phyloP scores from a whole-genome alignment of 2,113 vertebrate species.

The Pipra filicauda region DNA sequence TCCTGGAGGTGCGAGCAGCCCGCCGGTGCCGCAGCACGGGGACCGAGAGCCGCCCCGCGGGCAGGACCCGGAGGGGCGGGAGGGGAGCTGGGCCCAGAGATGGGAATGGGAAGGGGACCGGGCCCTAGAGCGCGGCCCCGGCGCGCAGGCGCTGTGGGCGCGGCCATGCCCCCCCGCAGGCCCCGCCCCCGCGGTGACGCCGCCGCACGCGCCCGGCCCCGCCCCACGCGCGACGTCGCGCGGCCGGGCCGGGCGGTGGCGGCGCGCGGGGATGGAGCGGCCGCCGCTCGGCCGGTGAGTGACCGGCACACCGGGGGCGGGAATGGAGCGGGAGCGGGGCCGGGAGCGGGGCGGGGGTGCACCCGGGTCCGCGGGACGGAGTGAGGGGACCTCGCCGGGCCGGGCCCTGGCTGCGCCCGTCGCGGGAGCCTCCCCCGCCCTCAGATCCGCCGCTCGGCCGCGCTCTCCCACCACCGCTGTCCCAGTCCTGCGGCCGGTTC shows the following conservation, averaged over 20 bases:
- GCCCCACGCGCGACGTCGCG: background rate
- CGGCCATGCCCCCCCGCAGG: too few relatives aligned
- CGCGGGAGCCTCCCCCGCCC: background rate
- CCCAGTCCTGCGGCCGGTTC: background rate
- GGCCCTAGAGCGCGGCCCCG: too few relatives aligned
- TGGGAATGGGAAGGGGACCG: too few relatives aligned
- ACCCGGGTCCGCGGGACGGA: background rate
- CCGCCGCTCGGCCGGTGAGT: background rate
- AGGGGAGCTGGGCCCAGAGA: too few relatives aligned
- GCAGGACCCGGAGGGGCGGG: too few relatives aligned
- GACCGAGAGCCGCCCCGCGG: background rate
- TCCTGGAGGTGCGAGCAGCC: background rate
- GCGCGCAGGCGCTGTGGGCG: background rate
- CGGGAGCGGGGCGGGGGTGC: background rate
- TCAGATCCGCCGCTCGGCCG: background rate
- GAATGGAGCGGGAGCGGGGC: background rate
- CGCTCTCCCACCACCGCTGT: background rate
- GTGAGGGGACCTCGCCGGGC: too few relatives aligned
- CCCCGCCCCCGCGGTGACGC: background rate
- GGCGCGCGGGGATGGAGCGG: background rate
- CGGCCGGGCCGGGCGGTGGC: background rate
- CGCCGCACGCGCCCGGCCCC: background rate
- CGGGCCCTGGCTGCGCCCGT: background rate
- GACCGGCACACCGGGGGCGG: background rate
- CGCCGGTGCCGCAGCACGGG: too few relatives aligned